Base-by-base conservation (phyloP, 2,888 invertebrate species). In the Acronicta aceris region DNA sequence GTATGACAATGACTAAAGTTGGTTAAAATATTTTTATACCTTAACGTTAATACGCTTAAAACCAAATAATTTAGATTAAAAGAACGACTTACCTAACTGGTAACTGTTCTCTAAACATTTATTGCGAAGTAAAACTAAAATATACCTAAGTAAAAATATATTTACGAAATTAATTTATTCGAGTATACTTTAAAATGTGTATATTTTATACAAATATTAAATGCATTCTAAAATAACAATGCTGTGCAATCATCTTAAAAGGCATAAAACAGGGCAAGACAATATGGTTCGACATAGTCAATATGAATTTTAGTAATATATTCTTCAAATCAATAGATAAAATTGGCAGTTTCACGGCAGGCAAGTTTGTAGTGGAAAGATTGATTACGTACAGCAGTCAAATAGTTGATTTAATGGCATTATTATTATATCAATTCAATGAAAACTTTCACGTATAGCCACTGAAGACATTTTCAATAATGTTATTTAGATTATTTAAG, bases 191-290 rank as follows among this genome's bases (percentile, higher is more conserved):
- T 74, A 76, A 75, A 65, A 74, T 60, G 74, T 48, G 25, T 74
- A 46, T 56, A 48, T 54, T 83, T 81, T 85, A 75, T 80, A 83
- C 76, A 79, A 74, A 74, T 81, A 82, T 71, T 85, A 84, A 85
- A 85, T 83, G 82, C 82, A 76, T 71, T 74, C 53, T 63, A 76
- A 71, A 68, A 70, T 67, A 72, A 72, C 68, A 81, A 76, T 73
- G 76, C 80, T 80, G 81, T 79, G 73, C 65, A 59, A 63, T 61
- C 7, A 40, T 72, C 46, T 57, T 63, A 56, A 42, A 43, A 59
- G 55, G 49, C 62, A 38, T 71, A 48, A 67, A 65, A 59, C 60
- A 79, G 61, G 89, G 89, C 89, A 89, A 89, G 89, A 82, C 74
- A 72, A 71, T 62, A 57, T 62, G 17, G 65, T 75, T 75, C 82